phyloP scores from a whole-genome alignment of 1,140 invertebrate species.

The Anthonomus grandis region DNA sequence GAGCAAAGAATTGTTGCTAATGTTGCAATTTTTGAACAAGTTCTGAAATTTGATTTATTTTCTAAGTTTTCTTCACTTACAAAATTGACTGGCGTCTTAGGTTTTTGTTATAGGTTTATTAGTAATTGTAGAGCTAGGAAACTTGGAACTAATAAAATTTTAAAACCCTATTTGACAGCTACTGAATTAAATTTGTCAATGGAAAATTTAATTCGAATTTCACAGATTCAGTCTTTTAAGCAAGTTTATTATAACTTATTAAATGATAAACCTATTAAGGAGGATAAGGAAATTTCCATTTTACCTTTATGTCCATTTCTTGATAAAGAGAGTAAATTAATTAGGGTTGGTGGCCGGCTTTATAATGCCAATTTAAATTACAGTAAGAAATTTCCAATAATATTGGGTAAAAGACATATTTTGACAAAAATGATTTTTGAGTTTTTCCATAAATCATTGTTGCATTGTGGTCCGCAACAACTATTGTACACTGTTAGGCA shows the following conservation, averaged over 20 bases:
- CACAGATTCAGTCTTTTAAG: slow-evolving; percentile 9
- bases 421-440: slow-evolving; percentile 31
- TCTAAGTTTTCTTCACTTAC: slow-evolving; percentile 3
- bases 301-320: slow-evolving; percentile 28
- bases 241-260: slow-evolving; percentile 11
- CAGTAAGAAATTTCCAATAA: slow-evolving; percentile 33
- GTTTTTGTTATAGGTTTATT: neutral
- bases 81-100: slow-evolving; percentile 12
- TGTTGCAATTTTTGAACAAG: neutral
- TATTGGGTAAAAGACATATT: slow-evolving; percentile 30
- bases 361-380: slow-evolving; percentile 20
- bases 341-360: slow-evolving; percentile 38
- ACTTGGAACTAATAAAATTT: neutral
- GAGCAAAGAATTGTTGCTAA: neutral
- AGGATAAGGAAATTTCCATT: slow-evolving; percentile 15
- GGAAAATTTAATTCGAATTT: neutral
- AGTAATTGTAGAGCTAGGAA: slow-evolving; percentile 2
- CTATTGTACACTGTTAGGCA: slow-evolving; percentile 25
- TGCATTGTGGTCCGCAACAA: slow-evolving; percentile 33
- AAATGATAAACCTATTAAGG: slow-evolving; percentile 2
- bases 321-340: slow-evolving; percentile 19
- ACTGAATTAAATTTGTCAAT: slow-evolving; percentile 4
- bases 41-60: neutral
- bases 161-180: slow-evolving; percentile 1
- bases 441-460: slow-evolving; percentile 24